These are phyloP conservation scores for Anarrhichthys ocellatus DNA, from an alignment of 2,113 vertebrate species.

Conservation along the genomic window DNA sequence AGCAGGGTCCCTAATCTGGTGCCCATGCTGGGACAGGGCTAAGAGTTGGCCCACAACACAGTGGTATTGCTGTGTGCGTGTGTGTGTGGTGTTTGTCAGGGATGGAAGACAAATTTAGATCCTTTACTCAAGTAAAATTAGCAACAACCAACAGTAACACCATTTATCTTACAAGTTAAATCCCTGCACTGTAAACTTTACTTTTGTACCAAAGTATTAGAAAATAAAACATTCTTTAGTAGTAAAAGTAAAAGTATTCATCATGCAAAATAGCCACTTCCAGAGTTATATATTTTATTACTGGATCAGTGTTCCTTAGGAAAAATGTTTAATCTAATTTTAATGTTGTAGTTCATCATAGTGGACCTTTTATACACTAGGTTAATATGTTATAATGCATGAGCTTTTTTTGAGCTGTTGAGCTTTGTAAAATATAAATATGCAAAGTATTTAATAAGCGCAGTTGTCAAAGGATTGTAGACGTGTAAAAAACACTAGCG, in stretches of 20 bases:
- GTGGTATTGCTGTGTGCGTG: constrained; percentile 6
- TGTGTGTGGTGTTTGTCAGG: constrained; percentile 8
- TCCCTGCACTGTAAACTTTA: background rate
- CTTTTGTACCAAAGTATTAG: background rate
- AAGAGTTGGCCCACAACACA: constrained; percentile 42
- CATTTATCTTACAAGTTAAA: background rate
- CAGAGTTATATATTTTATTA: background rate
- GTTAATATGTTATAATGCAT: background rate
- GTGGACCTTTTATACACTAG: background rate
- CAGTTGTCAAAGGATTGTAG: background rate
- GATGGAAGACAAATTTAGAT: background rate
- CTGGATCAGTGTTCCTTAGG: background rate
- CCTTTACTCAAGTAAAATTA: background rate
- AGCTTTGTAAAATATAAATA: background rate
- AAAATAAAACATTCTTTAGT: background rate
- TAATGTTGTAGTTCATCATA: background rate
- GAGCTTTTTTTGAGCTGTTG: background rate
- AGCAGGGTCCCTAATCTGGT: constrained; percentile 68
- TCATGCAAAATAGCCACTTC: background rate
- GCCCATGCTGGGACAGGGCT: constrained; percentile 68
- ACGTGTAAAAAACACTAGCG: background rate
- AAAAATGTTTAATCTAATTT: too few species aligned
- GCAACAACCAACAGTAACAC: background rate
- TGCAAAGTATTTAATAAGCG: background rate
- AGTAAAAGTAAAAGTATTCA: background rate